These are phyloP conservation scores for Lochmaea crataegi DNA, from an alignment of 2,888 invertebrate species.

Conservation along the genomic window DNA sequence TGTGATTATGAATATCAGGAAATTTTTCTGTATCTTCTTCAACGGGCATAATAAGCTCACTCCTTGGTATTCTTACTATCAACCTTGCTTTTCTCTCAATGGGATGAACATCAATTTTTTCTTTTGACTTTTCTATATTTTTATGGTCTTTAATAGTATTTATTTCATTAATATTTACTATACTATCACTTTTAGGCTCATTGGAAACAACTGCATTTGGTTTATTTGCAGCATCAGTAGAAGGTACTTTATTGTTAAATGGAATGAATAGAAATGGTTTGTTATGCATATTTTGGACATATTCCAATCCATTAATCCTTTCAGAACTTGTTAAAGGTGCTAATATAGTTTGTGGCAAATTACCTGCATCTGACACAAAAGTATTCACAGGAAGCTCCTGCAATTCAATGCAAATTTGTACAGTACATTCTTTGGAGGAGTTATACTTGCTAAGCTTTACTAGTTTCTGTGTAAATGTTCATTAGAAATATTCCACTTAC, in stretches of 20 bases:
- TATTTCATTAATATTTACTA: background rate
- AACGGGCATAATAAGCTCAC: conserved; percentile 22
- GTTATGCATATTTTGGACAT: background rate
- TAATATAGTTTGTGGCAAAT: background rate
- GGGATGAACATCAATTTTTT: conserved; percentile 20
- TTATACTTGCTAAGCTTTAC: too few relatives aligned
- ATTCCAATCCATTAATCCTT: background rate
- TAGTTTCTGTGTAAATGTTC: too few relatives aligned
- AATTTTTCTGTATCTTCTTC: background rate
- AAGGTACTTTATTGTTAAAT: background rate
- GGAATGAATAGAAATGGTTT: background rate
- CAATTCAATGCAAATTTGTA: background rate
- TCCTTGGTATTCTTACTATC: conserved; percentile 34
- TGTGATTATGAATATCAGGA: background rate
- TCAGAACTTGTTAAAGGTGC: background rate
- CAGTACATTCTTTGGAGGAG: too few relatives aligned
- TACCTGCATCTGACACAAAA: background rate
- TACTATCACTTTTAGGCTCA: background rate
- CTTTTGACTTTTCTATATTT: background rate
- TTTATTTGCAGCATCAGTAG: background rate
- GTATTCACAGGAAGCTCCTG: background rate
- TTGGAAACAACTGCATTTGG: background rate
- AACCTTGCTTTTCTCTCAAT: conserved; percentile 36
- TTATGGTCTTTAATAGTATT: conserved; percentile 1
- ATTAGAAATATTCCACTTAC: background rate